phyloP scores from a whole-genome alignment of 1,140 invertebrate genomes.

The Zaprionus davidi region DNA sequence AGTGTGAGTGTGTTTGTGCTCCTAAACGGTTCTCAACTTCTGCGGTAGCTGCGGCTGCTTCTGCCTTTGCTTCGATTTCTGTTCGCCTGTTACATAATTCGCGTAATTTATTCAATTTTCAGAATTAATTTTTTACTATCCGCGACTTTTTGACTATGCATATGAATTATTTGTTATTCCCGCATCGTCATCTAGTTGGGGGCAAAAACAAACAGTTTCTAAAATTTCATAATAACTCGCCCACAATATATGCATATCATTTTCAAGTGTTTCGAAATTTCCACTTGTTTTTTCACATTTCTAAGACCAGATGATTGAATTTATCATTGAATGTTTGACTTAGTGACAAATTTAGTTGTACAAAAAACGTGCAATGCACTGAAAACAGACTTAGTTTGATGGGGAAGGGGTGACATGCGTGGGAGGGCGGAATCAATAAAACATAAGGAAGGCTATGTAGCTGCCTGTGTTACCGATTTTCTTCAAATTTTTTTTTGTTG shows the following conservation, averaged over 20 bases:
- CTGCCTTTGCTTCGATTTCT: constrained; percentile 46
- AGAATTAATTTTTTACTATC: constrained; percentile 80
- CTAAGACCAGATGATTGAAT: not conserved
- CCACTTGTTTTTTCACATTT: not conserved
- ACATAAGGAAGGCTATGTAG: too few relatives aligned
- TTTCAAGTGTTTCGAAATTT: not conserved
- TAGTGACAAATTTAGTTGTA: not conserved
- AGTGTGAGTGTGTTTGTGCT: constrained; percentile 30
- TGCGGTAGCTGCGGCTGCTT: constrained; percentile 28
- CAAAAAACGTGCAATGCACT: too few relatives aligned
- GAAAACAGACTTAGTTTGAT: too few relatives aligned
- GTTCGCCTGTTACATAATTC: constrained; percentile 82
- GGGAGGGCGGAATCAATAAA: too few relatives aligned
- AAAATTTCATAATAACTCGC: constrained; percentile 7
- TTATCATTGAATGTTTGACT: not conserved
- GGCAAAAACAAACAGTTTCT: constrained; percentile 13
- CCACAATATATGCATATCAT: not conserved
- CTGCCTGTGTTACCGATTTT: too few relatives aligned
- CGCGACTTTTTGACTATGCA: constrained; percentile 49
- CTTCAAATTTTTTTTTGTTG: too few relatives aligned
- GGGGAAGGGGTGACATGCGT: too few relatives aligned
- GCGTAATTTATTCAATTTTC: constrained; percentile 84
- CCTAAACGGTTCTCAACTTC: constrained; percentile 70
- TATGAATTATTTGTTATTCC: constrained; percentile 48
- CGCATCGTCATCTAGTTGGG: constrained; percentile 13